Evolutionary conservation across 2,797 vertebrate genomes (phyloP).

Genomic region (Carduelis carduelis): DNA sequence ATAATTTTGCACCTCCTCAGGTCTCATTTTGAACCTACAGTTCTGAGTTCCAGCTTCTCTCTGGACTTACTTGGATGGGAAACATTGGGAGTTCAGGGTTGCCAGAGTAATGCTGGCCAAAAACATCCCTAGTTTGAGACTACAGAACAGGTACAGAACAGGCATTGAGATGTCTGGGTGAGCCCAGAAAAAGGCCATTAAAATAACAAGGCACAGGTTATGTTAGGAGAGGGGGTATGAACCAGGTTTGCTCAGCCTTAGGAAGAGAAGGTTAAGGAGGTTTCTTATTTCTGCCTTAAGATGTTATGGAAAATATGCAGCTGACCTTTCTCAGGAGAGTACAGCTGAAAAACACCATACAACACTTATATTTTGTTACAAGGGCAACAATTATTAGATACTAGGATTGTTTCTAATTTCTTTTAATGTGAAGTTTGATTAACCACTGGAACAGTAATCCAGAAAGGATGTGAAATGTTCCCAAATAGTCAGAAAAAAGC

Average conservation of each 20-base stretch:
- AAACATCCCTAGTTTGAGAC: neutral
- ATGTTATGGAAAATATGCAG: neutral
- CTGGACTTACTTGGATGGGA: neutral
- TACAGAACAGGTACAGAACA: neutral
- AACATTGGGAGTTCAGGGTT: neutral
- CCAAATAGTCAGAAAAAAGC: neutral
- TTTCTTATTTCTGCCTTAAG: neutral
- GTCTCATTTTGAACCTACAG: neutral
- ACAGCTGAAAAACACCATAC: neutral
- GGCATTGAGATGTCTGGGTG: neutral
- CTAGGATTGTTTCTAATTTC: accelerated
- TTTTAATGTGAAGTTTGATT: neutral
- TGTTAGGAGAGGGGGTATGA: neutral
- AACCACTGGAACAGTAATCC: neutral
- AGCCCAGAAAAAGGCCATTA: neutral
- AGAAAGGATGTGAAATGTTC: neutral
- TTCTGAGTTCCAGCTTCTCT: neutral
- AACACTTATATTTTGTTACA: neutral
- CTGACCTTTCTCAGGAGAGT: neutral
- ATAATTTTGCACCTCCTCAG: neutral
- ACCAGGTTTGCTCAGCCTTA: neutral
- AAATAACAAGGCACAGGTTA: neutral
- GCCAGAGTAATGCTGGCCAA: neutral
- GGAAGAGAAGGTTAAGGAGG: neutral
- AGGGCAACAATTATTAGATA: neutral